A percentile compares a stretch with the other conserved stretches of the same genome.
These are phyloP conservation scores for Ptychoptera contaminata DNA, from an alignment of 2,888 invertebrate species.

Conservation along the genomic window DNA sequence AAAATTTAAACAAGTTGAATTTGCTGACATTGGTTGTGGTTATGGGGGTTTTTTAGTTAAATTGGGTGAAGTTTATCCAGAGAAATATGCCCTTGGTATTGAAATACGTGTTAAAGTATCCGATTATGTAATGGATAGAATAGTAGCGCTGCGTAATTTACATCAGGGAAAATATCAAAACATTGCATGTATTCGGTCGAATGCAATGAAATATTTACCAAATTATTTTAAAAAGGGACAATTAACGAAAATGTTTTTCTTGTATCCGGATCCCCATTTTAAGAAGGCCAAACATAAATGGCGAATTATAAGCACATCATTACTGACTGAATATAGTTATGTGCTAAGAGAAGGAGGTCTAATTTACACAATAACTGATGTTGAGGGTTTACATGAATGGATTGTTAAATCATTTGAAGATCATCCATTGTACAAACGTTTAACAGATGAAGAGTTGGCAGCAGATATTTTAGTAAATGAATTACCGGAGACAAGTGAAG, in stretches of 20 bases:
- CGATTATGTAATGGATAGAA: slow-evolving; percentile 92
- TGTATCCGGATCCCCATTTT: slow-evolving; percentile 99
- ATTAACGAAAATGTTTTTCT: slow-evolving; percentile 92
- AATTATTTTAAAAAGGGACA: slow-evolving; percentile 93
- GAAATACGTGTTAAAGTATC: slow-evolving; percentile 98
- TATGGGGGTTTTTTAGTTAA: slow-evolving; percentile 89
- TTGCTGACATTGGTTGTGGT: slow-evolving; percentile 95
- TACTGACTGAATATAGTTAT: slow-evolving; percentile 95
- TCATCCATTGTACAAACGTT: slow-evolving; percentile 75
- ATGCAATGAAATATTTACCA: slow-evolving; percentile 99
- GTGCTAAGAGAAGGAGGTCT: slow-evolving; percentile 52
- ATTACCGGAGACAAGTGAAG: slow-evolving; percentile 86
- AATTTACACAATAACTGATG: slow-evolving; percentile 56
- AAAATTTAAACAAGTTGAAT: slow-evolving; percentile 49
- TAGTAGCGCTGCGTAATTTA: slow-evolving; percentile 67
- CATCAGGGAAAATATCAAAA: slow-evolving; percentile 70
- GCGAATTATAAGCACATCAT: slow-evolving; percentile 87
- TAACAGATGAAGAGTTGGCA: slow-evolving; percentile 55
- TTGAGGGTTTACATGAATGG: slow-evolving; percentile 93
- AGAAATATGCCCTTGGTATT: slow-evolving; percentile 79
- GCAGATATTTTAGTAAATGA: slow-evolving; percentile 76
- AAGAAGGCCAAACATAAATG: slow-evolving; percentile 98
- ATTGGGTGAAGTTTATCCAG: slow-evolving; percentile 82
- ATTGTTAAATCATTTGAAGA: slow-evolving; percentile 82
- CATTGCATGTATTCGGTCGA: slow-evolving; percentile 86